These are phyloP conservation scores for Tapirus terrestris DNA, from an alignment of 2,113 vertebrate species.

Conservation along the genomic window DNA sequence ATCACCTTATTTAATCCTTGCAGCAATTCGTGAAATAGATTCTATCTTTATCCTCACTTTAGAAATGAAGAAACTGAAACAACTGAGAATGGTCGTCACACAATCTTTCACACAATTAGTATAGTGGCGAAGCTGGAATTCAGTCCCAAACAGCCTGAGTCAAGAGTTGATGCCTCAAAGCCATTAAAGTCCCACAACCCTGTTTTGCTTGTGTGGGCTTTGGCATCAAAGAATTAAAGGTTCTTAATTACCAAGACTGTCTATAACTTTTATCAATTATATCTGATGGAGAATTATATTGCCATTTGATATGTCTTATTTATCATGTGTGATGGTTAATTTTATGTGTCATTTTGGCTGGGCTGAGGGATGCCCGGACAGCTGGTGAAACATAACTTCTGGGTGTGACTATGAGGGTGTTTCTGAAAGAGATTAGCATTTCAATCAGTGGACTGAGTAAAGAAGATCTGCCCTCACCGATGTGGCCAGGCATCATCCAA, in stretches of 20 bases:
- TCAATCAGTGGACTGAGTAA: background rate
- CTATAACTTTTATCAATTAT: background rate
- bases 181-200: background rate
- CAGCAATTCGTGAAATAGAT: background rate
- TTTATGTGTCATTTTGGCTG: background rate
- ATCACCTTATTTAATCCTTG: background rate
- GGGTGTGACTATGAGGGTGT: background rate
- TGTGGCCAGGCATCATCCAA: no score
- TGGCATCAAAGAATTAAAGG: background rate
- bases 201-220: background rate
- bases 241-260: background rate
- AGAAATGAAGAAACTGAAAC: background rate
- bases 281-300: background rate
- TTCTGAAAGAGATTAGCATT: background rate
- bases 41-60: background rate
- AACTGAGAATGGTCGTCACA: background rate
- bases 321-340: background rate
- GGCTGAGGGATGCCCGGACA: background rate
- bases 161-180: background rate
- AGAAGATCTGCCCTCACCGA: background rate
- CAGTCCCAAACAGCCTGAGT: background rate
- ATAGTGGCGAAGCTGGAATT: background rate
- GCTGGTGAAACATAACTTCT: background rate
- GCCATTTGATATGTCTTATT: background rate
- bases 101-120: background rate